A percentile compares a stretch with the other conserved stretches of the same genome.
phyloP scores from a whole-genome alignment of 2,888 invertebrate species.

The Sturmia bella region DNA sequence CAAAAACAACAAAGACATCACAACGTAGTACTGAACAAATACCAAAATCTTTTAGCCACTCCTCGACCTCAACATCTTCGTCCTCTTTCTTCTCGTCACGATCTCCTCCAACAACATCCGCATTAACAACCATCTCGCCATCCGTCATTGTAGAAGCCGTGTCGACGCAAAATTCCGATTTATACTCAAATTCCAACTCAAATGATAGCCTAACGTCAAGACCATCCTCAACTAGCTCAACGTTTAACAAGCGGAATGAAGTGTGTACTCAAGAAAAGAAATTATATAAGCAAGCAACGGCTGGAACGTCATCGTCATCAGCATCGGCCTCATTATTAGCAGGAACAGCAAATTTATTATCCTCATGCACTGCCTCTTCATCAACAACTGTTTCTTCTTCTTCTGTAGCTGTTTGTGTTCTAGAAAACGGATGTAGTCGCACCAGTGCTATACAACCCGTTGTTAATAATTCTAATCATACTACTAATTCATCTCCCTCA shows the following conservation, averaged over 20 bases:
- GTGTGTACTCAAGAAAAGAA: slow-evolving; percentile 62
- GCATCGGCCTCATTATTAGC: slow-evolving; percentile 63
- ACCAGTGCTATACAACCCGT: slow-evolving; percentile 72
- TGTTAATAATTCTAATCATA: slow-evolving; percentile 59
- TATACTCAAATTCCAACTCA: slow-evolving; percentile 79
- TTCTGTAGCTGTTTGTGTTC: slow-evolving; percentile 43
- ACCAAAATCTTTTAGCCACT: slow-evolving; percentile 56
- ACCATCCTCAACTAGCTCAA: slow-evolving; percentile 72
- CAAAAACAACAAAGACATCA: slow-evolving; percentile 57
- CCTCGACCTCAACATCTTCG: slow-evolving; percentile 53
- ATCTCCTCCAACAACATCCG: slow-evolving; percentile 21
- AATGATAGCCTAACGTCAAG: slow-evolving; percentile 77
- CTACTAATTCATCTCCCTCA: slow-evolving; percentile 51
- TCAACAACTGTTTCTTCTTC: slow-evolving; percentile 31
- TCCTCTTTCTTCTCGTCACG: slow-evolving; percentile 55
- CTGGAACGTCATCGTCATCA: slow-evolving; percentile 54
- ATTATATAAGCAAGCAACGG: slow-evolving; percentile 57
- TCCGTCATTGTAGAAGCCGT: slow-evolving; percentile 73
- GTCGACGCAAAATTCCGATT: slow-evolving; percentile 71
- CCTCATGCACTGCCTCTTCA: slow-evolving; percentile 28
- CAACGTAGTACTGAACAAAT: slow-evolving; percentile 59
- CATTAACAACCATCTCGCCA: slow-evolving; percentile 49
- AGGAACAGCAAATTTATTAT: slow-evolving; percentile 68
- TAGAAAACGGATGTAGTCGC: slow-evolving; percentile 77
- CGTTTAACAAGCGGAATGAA: slow-evolving; percentile 61